phyloP scores from a whole-genome alignment of 2,797 vertebrate species.

The Schizopygopsis pylzovi region DNA sequence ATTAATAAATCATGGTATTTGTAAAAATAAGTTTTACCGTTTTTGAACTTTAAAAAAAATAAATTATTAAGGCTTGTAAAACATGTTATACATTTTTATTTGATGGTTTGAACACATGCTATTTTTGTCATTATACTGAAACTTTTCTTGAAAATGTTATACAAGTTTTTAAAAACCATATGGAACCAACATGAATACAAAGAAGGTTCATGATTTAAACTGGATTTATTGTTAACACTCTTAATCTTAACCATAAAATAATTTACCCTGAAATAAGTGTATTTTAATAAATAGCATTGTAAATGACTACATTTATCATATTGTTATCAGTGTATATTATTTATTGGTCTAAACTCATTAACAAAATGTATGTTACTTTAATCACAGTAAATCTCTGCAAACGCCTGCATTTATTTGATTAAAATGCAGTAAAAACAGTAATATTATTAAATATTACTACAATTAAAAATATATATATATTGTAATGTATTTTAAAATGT shows the following conservation, averaged over 20 bases:
- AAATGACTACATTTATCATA: neutral
- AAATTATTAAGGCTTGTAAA: neutral
- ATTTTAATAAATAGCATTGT: neutral
- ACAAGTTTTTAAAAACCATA: neutral
- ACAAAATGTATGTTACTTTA: neutral
- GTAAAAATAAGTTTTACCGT: neutral
- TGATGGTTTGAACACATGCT: neutral
- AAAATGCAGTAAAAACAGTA: neutral
- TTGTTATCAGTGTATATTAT: neutral
- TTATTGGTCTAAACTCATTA: neutral
- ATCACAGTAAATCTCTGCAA: neutral
- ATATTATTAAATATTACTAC: neutral
- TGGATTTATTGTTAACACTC: neutral
- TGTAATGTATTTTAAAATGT: neutral
- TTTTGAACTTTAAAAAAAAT: no score
- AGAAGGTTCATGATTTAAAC: neutral
- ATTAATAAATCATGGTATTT: neutral
- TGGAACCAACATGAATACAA: neutral
- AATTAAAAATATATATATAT: neutral
- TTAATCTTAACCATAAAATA: neutral
- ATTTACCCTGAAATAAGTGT: neutral
- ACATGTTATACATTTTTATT: neutral
- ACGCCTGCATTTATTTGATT: neutral
- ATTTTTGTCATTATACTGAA: constrained; percentile 1
- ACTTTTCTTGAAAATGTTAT: no score